Base-by-base conservation (phyloP, 2,113 vertebrate genomes). In the Hoplias malabaricus region DNA sequence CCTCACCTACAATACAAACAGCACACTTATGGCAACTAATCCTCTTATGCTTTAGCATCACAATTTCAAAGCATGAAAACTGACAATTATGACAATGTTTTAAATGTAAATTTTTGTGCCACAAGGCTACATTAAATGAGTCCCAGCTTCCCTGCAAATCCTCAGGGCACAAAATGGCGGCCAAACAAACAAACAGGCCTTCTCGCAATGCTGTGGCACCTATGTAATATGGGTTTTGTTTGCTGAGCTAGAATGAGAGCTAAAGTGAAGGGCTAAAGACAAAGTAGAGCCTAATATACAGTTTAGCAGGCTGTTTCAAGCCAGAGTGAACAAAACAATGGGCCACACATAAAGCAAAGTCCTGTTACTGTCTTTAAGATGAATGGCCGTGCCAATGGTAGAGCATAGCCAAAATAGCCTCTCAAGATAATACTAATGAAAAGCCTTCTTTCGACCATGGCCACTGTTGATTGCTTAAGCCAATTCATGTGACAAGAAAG, bases 11-110 rank as follows among this genome's bases (percentile, higher is more conserved):
- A 63, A 40, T 69, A 71, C 65, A 46, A 50, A 43, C 67, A 65
- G 56, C 73, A 70, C 67, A 65, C 66, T 76, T 34, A 48, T 43
- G 54, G 48, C 54, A 71, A 71, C 62, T 81, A 77, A 81, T 77
- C 69, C 80, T 81, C 62, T 81, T 77, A 73, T 48, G 25, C 38
- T 48, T 46, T n/a, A 21, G 54, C 67, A 36, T 25, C 68, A 53
- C 69, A 73, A 73, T 73, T 77, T 33, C 13, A 43, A 42, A 59
- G 62, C 74, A 42, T 61, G 38, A 61, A 81, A 25, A 50, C 57
- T 40, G 62, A 75, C 50, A 38, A 56, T 73, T 81, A 61, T 31
- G 46, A 38, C 54, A 75, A 65, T 25, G 59, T 67, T 27, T 56
- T 33, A 59, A 57, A 23, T 66, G 27, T 40, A 66, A 40, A 2